Conservation (phyloP, 2,888 invertebrate genomes). For the Auanema sp. region DNA sequence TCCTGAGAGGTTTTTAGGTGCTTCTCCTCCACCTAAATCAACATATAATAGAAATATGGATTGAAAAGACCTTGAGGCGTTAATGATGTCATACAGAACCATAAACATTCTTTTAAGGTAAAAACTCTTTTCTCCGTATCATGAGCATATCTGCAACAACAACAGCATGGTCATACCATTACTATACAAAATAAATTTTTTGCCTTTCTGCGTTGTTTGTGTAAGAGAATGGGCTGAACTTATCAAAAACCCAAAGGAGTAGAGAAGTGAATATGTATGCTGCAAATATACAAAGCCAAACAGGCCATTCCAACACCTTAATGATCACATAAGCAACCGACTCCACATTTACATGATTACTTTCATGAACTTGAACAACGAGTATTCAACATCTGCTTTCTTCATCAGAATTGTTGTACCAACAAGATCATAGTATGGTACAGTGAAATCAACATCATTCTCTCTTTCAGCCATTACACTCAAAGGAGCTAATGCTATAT, state of each 20-base stretch:
- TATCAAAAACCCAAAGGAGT: slow-evolving; percentile 93
- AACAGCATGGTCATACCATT: slow-evolving; percentile 7
- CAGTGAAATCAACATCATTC: slow-evolving; percentile 92
- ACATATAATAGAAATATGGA: background rate
- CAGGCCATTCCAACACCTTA: slow-evolving; percentile 80
- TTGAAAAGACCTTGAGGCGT: slow-evolving; percentile 76
- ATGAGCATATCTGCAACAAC: slow-evolving; percentile 71
- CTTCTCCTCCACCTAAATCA: slow-evolving; percentile 81
- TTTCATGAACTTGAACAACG: slow-evolving; percentile 91
- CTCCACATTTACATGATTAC: slow-evolving; percentile 69
- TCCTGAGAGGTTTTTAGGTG: slow-evolving; percentile 92
- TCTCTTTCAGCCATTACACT: slow-evolving; percentile 97
- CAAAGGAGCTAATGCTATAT: slow-evolving; percentile 88
- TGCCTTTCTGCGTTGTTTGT: slow-evolving; percentile 75
- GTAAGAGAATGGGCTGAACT: slow-evolving; percentile 94
- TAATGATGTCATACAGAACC: slow-evolving; percentile 98
- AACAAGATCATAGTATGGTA: slow-evolving; percentile 95
- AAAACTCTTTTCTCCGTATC: slow-evolving; percentile 79
- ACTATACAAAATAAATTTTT: background rate
- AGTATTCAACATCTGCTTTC: slow-evolving; percentile 83
- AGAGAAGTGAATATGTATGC: slow-evolving; percentile 92
- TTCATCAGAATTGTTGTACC: slow-evolving; percentile 95
- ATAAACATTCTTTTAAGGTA: slow-evolving; percentile 90
- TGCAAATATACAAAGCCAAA: slow-evolving; percentile 92
- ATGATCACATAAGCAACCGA: background rate